Evolutionary conservation across 1,140 invertebrate genomes (phyloP), one percentile per base, ranked within the genome.

Genomic region (Zaprionus davidi): DNA sequence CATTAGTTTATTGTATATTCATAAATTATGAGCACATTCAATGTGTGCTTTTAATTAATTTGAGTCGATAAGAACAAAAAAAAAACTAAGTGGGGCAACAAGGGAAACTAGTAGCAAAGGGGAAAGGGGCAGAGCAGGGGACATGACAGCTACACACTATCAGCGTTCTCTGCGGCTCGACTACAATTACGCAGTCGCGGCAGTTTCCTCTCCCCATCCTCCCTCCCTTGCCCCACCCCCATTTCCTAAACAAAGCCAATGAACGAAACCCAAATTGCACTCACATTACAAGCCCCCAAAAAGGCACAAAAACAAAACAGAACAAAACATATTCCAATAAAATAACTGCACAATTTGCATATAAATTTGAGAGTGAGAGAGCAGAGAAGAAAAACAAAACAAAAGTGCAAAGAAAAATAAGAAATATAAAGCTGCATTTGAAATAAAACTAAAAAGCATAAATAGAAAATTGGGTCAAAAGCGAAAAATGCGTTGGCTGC

Each of bases 111-210:
- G 38, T 41, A 6, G 41, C n/a, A 9, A 17, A 17, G 41, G 7
- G 38, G n/a, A 0, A 7, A n/a, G 2, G 41, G 41, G 60, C 15
- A 15, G 28, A 34, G 22, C 31, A 9, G 20, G 57, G 15, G 6
- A 3, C 15, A 6, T n/a, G n/a, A 0, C n/a, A 17, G n/a, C 41
- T n/a, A 51, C 46, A 51, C 46, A 51, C 46, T 51, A 51, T 51
- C 41, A 22, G 31, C 70, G 65, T 63, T 59, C 58, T 71, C 69
- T 44, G 34, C 28, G 20, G 17, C 28, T 9, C 2, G n/a, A 24
- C 71, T 77, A 68, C 17, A 73, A 77, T 73, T 77, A 73, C 75
- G 64, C 75, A 68, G 70, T 26, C 58, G 34, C 20, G 46, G 75
- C 71, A 73, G 67, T 62, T 73, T 73, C 13, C 28, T 9, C 22